A percentile compares a stretch with the other conserved stretches of the same genome.
phyloP scores from a whole-genome alignment of 2,113 vertebrate species.

The Pseudorhombus dupliciocellatus region DNA sequence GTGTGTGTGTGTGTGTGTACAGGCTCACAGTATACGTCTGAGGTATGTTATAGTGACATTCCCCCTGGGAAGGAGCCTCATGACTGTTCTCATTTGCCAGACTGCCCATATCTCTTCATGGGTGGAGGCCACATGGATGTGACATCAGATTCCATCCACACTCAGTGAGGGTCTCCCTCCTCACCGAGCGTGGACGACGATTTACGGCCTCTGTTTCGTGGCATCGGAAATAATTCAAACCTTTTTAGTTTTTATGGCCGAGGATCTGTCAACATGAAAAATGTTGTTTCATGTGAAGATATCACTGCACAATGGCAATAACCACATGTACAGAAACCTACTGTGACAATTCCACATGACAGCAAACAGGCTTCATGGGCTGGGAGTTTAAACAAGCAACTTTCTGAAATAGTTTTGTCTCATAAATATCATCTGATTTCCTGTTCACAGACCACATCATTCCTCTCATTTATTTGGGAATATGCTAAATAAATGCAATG shows the following conservation, averaged over 20 bases:
- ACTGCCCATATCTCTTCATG: constrained; percentile 55
- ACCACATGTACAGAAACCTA: not conserved
- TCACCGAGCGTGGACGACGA: not conserved
- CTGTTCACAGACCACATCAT: not conserved
- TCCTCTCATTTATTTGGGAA: not conserved
- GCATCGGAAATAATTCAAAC: not conserved
- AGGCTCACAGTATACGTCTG: constrained; percentile 41
- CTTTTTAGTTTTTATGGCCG: not conserved
- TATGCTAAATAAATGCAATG: not conserved
- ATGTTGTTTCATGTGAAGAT: not conserved
- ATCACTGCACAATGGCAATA: not conserved
- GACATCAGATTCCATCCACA: constrained; percentile 57
- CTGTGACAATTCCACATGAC: not conserved
- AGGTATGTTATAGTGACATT: constrained; percentile 74
- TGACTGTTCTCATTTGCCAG: constrained; percentile 60
- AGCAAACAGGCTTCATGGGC: not conserved
- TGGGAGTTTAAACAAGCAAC: too few relatives aligned
- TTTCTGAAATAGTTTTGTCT: not conserved
- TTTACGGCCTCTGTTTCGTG: constrained; percentile 12
- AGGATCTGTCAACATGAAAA: not conserved
- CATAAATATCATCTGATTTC: not conserved
- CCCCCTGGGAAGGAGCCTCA: constrained; percentile 79
- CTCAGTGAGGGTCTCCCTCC: constrained; percentile 23
- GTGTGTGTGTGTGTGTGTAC: constrained; percentile 18
- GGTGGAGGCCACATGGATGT: constrained; percentile 31